Conservation (phyloP, 2,888 invertebrate species). For the Epinotia brunnichana region DNA sequence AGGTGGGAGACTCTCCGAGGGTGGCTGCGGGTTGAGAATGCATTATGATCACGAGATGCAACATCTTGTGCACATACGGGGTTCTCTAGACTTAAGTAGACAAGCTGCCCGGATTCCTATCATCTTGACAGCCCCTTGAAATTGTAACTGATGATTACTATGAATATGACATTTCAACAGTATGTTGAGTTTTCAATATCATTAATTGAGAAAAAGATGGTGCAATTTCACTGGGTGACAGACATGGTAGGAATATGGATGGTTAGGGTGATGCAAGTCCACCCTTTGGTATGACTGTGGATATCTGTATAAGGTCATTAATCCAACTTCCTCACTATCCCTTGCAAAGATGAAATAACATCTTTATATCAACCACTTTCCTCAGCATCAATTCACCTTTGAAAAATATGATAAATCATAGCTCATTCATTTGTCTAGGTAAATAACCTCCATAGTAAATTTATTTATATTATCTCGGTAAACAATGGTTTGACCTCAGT, state of each 20-base stretch:
- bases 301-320: conserved; percentile 21
- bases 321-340: neutral
- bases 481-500: neutral
- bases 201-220: conserved; percentile 48
- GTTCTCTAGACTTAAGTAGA: conserved; percentile 79
- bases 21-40: conserved; percentile 70
- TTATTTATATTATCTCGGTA: neutral
- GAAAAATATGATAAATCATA: neutral
- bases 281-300: conserved; percentile 57
- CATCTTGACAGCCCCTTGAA: conserved; percentile 65
- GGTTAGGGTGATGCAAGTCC: conserved; percentile 65
- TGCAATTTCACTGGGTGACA: conserved; percentile 69
- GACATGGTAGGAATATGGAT: conserved; percentile 71
- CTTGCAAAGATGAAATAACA: conserved; percentile 21
- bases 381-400: neutral
- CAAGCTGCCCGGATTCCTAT: conserved; percentile 69
- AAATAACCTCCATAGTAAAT: neutral
- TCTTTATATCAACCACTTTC: conserved; percentile 19
- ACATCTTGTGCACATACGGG: conserved; percentile 69
- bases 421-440: neutral
- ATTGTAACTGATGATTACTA: conserved; percentile 61
- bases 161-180: conserved; percentile 26
- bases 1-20: conserved; percentile 65
- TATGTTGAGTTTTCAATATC: conserved; percentile 25
- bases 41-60: conserved; percentile 68